Base-by-base conservation (phyloP, 2,113 vertebrate genomes). In the Hepsetus odoe region DNA sequence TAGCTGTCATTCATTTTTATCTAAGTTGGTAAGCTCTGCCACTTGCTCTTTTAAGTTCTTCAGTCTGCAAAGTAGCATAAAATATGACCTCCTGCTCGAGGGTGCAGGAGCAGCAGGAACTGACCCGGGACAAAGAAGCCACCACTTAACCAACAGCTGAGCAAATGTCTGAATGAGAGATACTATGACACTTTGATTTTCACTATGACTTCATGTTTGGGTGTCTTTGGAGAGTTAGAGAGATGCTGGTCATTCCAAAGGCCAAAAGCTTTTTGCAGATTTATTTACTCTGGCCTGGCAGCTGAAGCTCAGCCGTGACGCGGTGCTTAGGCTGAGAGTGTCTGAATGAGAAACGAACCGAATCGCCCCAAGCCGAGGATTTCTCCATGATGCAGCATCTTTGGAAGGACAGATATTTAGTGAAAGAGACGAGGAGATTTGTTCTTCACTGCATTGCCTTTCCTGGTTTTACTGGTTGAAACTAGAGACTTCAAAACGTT, bases 201-300 rank as follows among this genome's bases (percentile, higher is more conserved):
- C 58, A 62, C 51, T 40, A 59, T 82, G 80, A 77, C 64, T 56
- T 82, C 42, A 77, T 59, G 42, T 62, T 71, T 72, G 80, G 38
- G 16, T 76, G 42, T 65, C 35, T 74, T 65, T 74, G 59, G 32
- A 61, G 69, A 55, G 74, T 72, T 32, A 38, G 49, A 22, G 59
- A 38, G 24, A 46, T 28, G 18, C 26, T 74, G 64, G 61, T 73
- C 32, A 32, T 56, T 61, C 30, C 56, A 65, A 61, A 0, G 20
- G 42, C 32, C 61, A 22, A 28, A 20, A 9, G 66, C 73, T 78
- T 69, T 78, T 62, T 73, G 26, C 53, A 64, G 80, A 78, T 78
- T 69, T 82, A 78, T 78, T 35, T 26, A 40, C 70, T 28, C 26
- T 61, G 53, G 38, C 38, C 20, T 76, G 30, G 44, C 30, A 26